Evolutionary conservation across 2,888 invertebrate species (phyloP).

Genomic region (Arenicola marina): DNA sequence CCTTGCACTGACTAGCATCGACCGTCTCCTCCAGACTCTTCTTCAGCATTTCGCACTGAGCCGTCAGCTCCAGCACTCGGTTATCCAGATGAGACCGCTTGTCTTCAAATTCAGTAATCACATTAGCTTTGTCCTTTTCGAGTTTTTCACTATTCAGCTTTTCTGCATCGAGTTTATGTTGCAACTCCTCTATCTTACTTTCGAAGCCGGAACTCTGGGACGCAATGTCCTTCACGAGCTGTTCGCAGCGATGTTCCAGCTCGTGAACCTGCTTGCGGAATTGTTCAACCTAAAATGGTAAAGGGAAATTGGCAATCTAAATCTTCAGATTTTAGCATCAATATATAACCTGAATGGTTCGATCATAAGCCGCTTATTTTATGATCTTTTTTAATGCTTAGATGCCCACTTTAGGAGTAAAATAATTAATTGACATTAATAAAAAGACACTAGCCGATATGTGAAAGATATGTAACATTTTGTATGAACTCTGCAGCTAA

Average conservation of each 20-base stretch:
- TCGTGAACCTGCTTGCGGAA: constrained; percentile 20
- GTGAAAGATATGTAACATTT: too few relatives aligned
- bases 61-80: constrained; percentile 20
- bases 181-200: neutral
- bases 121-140: constrained; percentile 43
- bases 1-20: constrained; percentile 4
- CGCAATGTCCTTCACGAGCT: constrained; percentile 9
- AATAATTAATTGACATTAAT: too few relatives aligned
- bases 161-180: constrained; percentile 6
- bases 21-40: constrained; percentile 15
- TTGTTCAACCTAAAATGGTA: constrained; percentile 38
- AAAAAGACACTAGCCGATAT: too few relatives aligned
- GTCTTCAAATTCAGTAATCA: constrained; percentile 30
- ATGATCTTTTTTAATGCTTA: too few relatives aligned
- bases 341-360: too few relatives aligned
- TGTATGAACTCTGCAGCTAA: too few relatives aligned
- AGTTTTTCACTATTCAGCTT: constrained; percentile 27
- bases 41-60: constrained; percentile 16
- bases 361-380: too few relatives aligned
- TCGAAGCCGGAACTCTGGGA: constrained; percentile 5
- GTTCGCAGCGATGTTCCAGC: constrained; percentile 9
- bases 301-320: too few relatives aligned
- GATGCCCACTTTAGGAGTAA: too few relatives aligned
- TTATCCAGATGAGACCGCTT: constrained; percentile 22
- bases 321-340: too few relatives aligned